These are phyloP conservation scores for Sympetrum striolatum DNA, from an alignment of 2,888 invertebrate species.

Conservation along the genomic window DNA sequence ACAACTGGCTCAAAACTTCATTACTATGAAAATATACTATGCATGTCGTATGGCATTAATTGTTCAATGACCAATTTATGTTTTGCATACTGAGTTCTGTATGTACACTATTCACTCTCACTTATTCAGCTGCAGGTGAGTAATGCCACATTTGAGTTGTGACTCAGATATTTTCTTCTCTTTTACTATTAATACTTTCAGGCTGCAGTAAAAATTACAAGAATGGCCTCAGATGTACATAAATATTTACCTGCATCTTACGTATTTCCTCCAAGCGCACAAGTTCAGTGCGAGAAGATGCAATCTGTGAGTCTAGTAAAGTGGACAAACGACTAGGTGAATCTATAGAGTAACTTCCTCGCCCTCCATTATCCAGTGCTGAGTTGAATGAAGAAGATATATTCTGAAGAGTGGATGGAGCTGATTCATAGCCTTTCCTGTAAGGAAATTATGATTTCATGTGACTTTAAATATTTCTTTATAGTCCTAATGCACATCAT, in stretches of 20 bases:
- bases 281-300: constrained; percentile 53
- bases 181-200: too few species aligned
- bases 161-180: not conserved
- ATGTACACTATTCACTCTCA: not conserved
- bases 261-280: constrained; percentile 54
- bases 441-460: too few species aligned
- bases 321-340: constrained; percentile 53
- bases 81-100: too few species aligned
- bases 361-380: not conserved
- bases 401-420: constrained; percentile 17
- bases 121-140: not conserved
- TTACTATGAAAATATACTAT: too few species aligned
- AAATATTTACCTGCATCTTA: constrained; percentile 53
- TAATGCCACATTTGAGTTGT: not conserved
- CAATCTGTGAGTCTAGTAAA: constrained; percentile 51
- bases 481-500: too few species aligned
- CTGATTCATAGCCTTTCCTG: constrained; percentile 18
- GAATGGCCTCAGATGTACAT: too few species aligned
- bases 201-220: too few species aligned
- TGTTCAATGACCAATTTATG: too few species aligned
- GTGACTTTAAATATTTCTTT: too few species aligned
- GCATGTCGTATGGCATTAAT: too few species aligned
- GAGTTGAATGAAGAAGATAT: constrained; percentile 2
- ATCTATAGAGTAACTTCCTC: constrained; percentile 1
- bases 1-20: too few species aligned